Percentiles rank a stretch among this genome's conserved stretches.
Evolutionary conservation across 2,113 vertebrate genomes (phyloP).

Genomic region (Eulemur macaco): DNA sequence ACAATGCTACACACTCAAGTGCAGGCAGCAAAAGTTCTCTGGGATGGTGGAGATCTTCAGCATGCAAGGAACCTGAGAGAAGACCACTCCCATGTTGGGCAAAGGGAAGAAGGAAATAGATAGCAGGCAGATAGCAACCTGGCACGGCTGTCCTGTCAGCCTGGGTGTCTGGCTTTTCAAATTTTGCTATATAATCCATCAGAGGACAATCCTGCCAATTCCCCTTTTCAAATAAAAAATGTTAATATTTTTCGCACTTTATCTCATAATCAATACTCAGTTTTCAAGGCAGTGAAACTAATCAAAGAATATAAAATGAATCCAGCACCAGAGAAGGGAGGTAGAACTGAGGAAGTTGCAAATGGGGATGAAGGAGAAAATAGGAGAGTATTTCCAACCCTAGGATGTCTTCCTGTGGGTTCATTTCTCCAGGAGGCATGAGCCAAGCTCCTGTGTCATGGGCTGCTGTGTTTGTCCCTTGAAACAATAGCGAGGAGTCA

Average conservation of each 20-base stretch:
- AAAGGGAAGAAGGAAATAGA: not conserved
- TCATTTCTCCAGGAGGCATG: not conserved
- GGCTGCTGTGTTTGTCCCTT: not conserved
- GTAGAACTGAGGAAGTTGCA: not conserved
- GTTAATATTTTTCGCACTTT: conserved; percentile 43
- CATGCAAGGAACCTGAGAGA: not conserved
- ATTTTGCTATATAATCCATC: conserved; percentile 6
- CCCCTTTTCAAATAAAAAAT: conserved; percentile 38
- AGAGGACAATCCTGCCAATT: not conserved
- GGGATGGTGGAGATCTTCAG: not conserved
- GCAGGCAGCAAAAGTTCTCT: not conserved
- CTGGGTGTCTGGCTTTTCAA: not conserved
- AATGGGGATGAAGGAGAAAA: not conserved
- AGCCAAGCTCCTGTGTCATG: not conserved
- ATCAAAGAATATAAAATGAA: conserved; percentile 44
- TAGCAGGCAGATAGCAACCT: not conserved
- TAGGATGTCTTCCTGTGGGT: not conserved
- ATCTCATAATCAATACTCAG: conserved; percentile 60
- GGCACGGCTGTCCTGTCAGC: not conserved
- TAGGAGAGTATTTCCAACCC: not conserved
- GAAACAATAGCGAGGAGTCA: not conserved
- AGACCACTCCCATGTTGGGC: not conserved
- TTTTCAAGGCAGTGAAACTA: conserved; percentile 56
- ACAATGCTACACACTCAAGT: not conserved
- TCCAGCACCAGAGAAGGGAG: not conserved